Evolutionary conservation across 2,797 vertebrate genomes (phyloP).

Genomic region (Sparus aurata): DNA sequence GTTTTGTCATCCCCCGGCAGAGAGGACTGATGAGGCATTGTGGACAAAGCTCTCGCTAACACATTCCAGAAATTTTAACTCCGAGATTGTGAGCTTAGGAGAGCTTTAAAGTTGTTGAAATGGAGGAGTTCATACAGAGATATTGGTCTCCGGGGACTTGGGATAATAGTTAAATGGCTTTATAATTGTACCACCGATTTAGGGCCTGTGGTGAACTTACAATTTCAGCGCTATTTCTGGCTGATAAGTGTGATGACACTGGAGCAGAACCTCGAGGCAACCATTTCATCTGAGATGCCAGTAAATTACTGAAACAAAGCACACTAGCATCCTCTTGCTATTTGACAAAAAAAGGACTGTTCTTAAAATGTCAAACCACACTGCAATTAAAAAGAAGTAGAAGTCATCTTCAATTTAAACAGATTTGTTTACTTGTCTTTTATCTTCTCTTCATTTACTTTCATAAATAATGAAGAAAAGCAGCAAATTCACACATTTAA

Average conservation of each 20-base stretch:
- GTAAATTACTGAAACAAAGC: slow-evolving; percentile 31
- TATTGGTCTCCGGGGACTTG: slow-evolving; percentile 55
- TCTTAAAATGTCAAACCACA: slow-evolving; percentile 5
- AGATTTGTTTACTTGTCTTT: not conserved
- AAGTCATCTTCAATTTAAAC: not conserved
- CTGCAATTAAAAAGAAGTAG: no score
- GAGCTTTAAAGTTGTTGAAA: slow-evolving; percentile 60
- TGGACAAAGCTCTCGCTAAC: slow-evolving; percentile 55
- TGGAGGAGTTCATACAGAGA: slow-evolving; percentile 39
- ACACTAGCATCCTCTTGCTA: slow-evolving; percentile 1
- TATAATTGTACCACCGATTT: slow-evolving; percentile 64
- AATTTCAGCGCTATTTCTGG: slow-evolving; percentile 59
- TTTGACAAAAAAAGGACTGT: slow-evolving; percentile 16
- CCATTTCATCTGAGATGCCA: slow-evolving; percentile 39
- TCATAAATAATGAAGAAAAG: no score
- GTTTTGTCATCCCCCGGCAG: slow-evolving; percentile 53
- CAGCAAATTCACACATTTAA: no score
- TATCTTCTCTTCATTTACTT: no score
- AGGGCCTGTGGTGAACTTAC: slow-evolving; percentile 50
- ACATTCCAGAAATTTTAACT: slow-evolving; percentile 71
- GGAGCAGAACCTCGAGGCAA: slow-evolving; percentile 26
- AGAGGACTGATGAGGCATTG: slow-evolving; percentile 60
- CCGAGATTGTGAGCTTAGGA: slow-evolving; percentile 35
- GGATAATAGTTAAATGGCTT: slow-evolving; percentile 66
- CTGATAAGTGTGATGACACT: slow-evolving; percentile 63